Conservation (phyloP, 2,888 invertebrate species). For the Acanthoscelides obtectus region DNA sequence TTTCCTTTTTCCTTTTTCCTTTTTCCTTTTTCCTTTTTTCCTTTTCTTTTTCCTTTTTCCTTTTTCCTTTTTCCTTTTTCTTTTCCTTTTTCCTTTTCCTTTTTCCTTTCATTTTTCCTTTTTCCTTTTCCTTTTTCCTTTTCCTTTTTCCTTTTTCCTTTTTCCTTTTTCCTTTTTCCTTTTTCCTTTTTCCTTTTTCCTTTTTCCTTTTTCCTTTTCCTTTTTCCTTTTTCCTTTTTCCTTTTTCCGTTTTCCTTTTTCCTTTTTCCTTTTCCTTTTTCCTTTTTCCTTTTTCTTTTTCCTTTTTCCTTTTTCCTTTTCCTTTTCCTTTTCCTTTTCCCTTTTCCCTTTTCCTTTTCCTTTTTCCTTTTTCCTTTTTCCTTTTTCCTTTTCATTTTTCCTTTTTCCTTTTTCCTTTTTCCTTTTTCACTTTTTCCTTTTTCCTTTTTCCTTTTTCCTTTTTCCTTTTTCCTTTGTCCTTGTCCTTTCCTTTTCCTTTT, state of each 20-base stretch:
- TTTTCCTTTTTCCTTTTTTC: neutral
- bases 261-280: neutral
- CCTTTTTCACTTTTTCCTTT: neutral
- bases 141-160: neutral
- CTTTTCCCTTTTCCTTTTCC: neutral
- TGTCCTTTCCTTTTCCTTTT: neutral
- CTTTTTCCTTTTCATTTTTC: neutral
- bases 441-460: neutral
- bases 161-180: neutral
- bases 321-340: neutral
- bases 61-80: neutral
- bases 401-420: neutral
- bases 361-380: neutral
- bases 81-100: neutral
- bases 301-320: neutral
- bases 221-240: neutral
- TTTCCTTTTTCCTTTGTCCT: neutral
- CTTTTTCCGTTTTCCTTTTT: neutral
- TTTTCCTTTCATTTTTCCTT: neutral
- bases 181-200: neutral
- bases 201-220: neutral
- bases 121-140: neutral
- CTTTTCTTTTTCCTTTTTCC: neutral
- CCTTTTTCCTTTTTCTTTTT: neutral
- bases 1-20: neutral